Base-by-base conservation (phyloP, 2,888 invertebrate species). In the Limenitis camilla region DNA sequence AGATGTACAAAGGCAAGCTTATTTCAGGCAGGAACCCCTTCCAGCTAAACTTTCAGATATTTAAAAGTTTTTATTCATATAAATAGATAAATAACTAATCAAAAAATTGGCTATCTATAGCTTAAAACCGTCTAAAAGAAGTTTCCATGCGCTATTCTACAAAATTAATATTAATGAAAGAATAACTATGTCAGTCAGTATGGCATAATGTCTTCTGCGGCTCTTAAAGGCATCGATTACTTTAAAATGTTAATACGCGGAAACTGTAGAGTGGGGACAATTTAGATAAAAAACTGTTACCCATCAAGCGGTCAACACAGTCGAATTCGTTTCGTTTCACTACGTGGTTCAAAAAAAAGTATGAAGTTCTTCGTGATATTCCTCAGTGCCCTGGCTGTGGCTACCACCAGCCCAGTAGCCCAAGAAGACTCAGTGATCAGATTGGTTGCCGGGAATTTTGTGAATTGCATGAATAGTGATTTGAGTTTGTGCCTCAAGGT, bases 241-340 rank as follows among this genome's bases (percentile, higher is more conserved):
- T 74, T 74, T 71, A 81, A 82, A 79, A 84, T 83, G 82, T 76
- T 67, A 81, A 84, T 82, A 72, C 66, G 58, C 57, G 59, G 64
- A 75, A 74, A 71, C 63, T 54, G 49, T 36, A 55, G 69, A 81
- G 85, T 79, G 83, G 86, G 86, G 85, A 75, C 60, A 67, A 66
- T 74, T 78, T 66, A 73, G 74, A 85, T 87, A 87, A 84, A 85
- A 83, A 80, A 83, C 72, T 82, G 77, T 79, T 76, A 72, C 77
- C 76, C 75, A 74, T 76, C 74, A 76, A 71, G 63, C 62, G 62
- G 66, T 71, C 71, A 78, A 72, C 86, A 85, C 72, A 83, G 80
- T 81, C 71, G 72, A 71, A 75, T 74, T 71, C 75, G 71, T 70
- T 72, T 74, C 76, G 71, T 74, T 73, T 65, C 68, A 69, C 73